Conservation (phyloP, 2,888 invertebrate genomes). For the Cephus pulcher region DNA sequence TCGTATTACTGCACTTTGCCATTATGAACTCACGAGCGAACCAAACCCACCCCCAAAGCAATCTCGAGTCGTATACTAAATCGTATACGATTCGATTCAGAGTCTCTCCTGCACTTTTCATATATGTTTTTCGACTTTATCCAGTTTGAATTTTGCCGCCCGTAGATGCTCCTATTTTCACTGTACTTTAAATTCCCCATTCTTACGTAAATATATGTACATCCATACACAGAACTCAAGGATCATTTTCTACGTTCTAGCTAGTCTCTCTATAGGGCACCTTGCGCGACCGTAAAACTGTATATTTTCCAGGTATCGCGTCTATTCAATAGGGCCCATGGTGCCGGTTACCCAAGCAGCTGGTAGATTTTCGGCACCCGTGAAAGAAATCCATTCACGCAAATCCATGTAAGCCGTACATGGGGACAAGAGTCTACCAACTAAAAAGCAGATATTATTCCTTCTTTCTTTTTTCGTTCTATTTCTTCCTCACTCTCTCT, state of each 20-base stretch:
- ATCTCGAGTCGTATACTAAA: slow-evolving; percentile 7
- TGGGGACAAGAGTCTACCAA: slow-evolving; percentile 14
- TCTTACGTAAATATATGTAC: not conserved
- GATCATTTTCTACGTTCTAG: not conserved
- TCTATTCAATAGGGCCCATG: not conserved
- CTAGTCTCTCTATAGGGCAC: not conserved
- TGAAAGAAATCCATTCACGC: slow-evolving; percentile 20
- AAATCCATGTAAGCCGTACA: slow-evolving; percentile 31
- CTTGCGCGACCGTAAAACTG: not conserved
- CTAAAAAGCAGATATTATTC: slow-evolving; percentile 25
- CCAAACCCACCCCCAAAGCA: slow-evolving; percentile 7
- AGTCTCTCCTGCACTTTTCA: not conserved
- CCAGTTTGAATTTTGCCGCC: not conserved
- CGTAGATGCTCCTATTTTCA: not conserved
- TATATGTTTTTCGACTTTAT: not conserved
- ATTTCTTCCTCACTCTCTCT: not conserved
- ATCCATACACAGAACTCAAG: not conserved
- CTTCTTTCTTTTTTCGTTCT: not conserved
- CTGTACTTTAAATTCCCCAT: not conserved
- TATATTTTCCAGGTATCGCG: not conserved
- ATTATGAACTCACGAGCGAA: slow-evolving; percentile 47
- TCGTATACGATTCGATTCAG: not conserved
- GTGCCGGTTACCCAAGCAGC: slow-evolving; percentile 13
- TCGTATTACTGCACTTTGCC: slow-evolving; percentile 53
- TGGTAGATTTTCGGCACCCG: slow-evolving; percentile 10